Base-by-base conservation (phyloP, 92 coral and sea anemone species). In the Phenganax subtilis region DNA sequence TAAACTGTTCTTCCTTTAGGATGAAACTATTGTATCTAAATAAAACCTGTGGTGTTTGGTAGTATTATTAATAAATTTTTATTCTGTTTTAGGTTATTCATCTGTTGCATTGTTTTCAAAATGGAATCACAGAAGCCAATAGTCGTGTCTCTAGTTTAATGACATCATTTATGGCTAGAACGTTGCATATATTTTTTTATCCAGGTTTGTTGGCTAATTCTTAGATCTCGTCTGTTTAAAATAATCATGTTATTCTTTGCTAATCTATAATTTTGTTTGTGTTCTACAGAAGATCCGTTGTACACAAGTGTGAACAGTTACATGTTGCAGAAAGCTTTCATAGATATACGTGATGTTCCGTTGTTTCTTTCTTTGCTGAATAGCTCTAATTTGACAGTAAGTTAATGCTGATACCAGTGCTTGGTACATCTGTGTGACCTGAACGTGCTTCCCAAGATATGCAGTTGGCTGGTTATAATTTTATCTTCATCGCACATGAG, bases 281-380 rank as follows among this genome's bases (percentile, higher is more conserved):
- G 78, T n/a, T 60, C 52, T 67, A 9, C 85, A 94, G 98, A 92
- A 80, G 89, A 89, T 72, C 84, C 85, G 63, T 76, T 94, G 87
- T 94, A 92, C 86, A 27, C 89, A 6, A 70, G 84, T 79, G 81
- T 94, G 75, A 92, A 94, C 90, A 88, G 90, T 73, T 92, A 80
- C 28, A 86, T 94, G 25, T 90, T 94, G 54, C 92, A 91, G 75
- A 90, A 92, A 64, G 87, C 98, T 79, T 90, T 87, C 55, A 76
- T 94, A 85, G 92, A 92, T 80, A 67, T 90, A 14, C 87, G 89
- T 25, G 97, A 94, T 54, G 84, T 94, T 17, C 98, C 98, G 55
- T 76, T 94, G 72, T 94, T 94, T 81, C 88, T 88, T 85, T 70
- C 90, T n/a, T 80, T 90, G 63, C 90, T 94, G 77, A 94, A 94